These are phyloP conservation scores for Pammene aurita DNA, from an alignment of 2,888 invertebrate species.

Conservation along the genomic window DNA sequence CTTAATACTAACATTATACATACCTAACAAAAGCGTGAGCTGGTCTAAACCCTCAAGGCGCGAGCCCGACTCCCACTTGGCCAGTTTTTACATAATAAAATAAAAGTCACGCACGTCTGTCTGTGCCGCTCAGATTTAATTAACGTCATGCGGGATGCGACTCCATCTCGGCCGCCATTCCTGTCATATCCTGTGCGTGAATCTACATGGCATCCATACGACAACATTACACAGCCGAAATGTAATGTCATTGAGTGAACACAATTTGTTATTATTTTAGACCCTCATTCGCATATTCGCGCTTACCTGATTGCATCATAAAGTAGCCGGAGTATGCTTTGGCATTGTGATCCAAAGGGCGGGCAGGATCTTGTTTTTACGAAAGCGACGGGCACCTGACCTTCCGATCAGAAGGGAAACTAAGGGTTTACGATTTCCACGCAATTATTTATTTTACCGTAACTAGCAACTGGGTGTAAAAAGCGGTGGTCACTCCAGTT, in stretches of 20 bases:
- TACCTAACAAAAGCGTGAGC: too few species aligned
- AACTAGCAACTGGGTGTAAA: too few species aligned
- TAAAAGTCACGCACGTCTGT: slow-evolving; percentile 21
- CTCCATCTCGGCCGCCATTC: slow-evolving; percentile 20
- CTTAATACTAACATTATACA: too few species aligned
- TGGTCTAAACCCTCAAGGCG: neutral
- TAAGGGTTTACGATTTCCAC: too few species aligned
- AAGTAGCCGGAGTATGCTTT: too few species aligned
- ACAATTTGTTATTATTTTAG: neutral
- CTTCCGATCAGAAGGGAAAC: too few species aligned
- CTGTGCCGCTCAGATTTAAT: slow-evolving; percentile 27
- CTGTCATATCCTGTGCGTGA: slow-evolving; percentile 22
- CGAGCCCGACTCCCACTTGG: neutral
- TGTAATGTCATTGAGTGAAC: neutral
- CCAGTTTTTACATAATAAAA: slow-evolving; percentile 7
- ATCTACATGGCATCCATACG: slow-evolving; percentile 3
- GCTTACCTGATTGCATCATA: too few species aligned
- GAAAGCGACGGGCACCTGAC: too few species aligned
- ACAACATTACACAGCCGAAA: neutral
- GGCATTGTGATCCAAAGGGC: too few species aligned
- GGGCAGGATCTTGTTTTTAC: too few species aligned
- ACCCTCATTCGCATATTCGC: neutral
- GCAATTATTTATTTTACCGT: too few species aligned
- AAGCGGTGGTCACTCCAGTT: too few species aligned
- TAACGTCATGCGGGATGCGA: slow-evolving; percentile 21